phyloP scores from a whole-genome alignment of 2,113 vertebrate species.

The Erpornis zantholeuca region DNA sequence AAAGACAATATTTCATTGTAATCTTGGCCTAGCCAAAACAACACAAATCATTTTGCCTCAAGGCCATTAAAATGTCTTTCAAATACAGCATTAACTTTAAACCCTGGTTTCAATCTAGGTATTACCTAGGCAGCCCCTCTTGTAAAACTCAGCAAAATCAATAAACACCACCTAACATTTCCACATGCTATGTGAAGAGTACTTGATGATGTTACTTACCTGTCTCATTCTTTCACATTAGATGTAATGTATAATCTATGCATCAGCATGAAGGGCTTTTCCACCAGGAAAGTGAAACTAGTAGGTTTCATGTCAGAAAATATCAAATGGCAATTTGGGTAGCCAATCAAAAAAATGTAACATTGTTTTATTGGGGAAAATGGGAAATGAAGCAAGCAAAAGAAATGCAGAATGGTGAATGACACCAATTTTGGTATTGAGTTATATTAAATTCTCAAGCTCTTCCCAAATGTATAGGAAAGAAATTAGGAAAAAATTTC shows the following conservation, averaged over 20 bases:
- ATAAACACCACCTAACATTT: slow-evolving; percentile 1
- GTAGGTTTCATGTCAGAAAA: background rate
- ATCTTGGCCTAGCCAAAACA: slow-evolving; percentile 48
- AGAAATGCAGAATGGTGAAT: background rate
- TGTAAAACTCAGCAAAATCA: slow-evolving; percentile 35
- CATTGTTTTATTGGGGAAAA: background rate
- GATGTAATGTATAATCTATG: background rate
- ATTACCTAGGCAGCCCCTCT: background rate
- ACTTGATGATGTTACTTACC: background rate
- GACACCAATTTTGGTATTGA: background rate
- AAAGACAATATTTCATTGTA: slow-evolving; percentile 44
- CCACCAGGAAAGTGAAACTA: background rate
- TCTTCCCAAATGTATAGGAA: background rate
- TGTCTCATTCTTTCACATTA: background rate
- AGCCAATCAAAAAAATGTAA: background rate
- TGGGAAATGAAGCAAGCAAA: background rate
- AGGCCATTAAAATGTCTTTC: slow-evolving; percentile 46
- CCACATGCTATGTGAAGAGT: background rate
- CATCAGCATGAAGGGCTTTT: background rate
- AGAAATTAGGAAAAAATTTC: background rate
- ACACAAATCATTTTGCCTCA: slow-evolving; percentile 31
- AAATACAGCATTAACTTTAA: slow-evolving; percentile 12
- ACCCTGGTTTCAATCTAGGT: background rate
- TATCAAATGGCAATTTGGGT: background rate
- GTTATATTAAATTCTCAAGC: background rate